Percentiles rank a stretch among this genome's conserved stretches.
Conservation (phyloP, 1,140 invertebrate genomes). For the Cepaea nemoralis region DNA sequence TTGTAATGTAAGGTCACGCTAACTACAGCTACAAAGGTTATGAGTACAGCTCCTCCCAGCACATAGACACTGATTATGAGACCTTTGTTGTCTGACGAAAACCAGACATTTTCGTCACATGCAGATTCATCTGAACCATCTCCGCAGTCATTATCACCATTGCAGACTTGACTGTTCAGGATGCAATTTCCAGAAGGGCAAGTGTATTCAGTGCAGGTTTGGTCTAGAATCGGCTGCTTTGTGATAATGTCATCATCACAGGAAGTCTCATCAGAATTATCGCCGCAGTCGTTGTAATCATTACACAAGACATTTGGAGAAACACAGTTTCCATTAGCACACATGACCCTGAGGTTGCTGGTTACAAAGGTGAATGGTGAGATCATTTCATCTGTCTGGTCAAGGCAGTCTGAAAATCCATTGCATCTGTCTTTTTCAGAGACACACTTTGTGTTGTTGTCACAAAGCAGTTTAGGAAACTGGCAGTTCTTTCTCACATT, state of each 20-base stretch:
- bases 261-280: neutral
- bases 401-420: neutral
- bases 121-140: neutral
- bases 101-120: neutral
- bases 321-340: constrained; percentile 5
- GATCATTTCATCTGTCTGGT: neutral
- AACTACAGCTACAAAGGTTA: neutral
- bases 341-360: neutral
- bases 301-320: neutral
- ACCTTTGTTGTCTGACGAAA: neutral
- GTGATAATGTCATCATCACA: neutral
- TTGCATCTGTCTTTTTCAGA: neutral
- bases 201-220: neutral
- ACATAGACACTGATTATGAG: neutral
- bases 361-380: neutral
- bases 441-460: neutral
- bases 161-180: neutral
- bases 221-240: neutral
- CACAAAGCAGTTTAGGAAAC: neutral
- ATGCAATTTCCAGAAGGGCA: neutral
- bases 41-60: neutral
- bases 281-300: neutral
- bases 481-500: neutral
- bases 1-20: neutral
- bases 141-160: neutral